A percentile compares a stretch with the other conserved stretches of the same genome.
phyloP scores from a whole-genome alignment of 1,140 invertebrate species.

The Stegodyphus mimosarum region DNA sequence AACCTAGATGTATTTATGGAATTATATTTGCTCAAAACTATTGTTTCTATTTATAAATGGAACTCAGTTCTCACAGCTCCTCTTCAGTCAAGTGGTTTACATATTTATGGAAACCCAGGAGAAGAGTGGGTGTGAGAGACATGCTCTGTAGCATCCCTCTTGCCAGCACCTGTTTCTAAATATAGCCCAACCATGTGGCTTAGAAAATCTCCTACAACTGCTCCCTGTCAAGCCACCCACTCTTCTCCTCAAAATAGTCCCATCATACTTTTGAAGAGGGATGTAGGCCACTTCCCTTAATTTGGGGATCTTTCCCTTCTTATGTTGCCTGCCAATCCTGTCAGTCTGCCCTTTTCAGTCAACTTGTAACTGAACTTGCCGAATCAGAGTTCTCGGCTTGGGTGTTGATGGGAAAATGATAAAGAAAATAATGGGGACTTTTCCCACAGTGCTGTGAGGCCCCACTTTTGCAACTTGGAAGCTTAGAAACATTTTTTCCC shows the following conservation, averaged over 20 bases:
- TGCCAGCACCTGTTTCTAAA: constrained; percentile 49
- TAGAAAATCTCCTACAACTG: not conserved
- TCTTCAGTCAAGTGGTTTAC: constrained; percentile 53
- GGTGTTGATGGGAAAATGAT: constrained; percentile 26
- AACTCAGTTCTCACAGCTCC: not conserved
- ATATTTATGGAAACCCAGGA: constrained; percentile 52
- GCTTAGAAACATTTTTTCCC: not conserved
- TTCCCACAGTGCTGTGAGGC: constrained; percentile 42
- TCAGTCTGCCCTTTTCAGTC: constrained; percentile 56
- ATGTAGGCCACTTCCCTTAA: constrained; percentile 60
- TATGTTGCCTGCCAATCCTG: constrained; percentile 46
- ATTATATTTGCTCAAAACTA: too few species aligned
- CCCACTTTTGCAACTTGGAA: not conserved
- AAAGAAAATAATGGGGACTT: constrained; percentile 31
- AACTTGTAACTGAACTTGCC: constrained; percentile 49
- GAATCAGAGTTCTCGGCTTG: constrained; percentile 4
- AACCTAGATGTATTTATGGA: too few species aligned
- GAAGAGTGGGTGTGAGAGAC: constrained; percentile 23
- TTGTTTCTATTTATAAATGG: too few species aligned
- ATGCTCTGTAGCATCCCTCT: constrained; percentile 6
- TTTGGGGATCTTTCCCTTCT: constrained; percentile 33
- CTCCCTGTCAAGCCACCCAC: constrained; percentile 59
- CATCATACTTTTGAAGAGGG: constrained; percentile 45
- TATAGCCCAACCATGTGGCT: constrained; percentile 49
- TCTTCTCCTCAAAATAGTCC: constrained; percentile 44